Evolutionary conservation across 1,140 invertebrate genomes (phyloP), one percentile per base, ranked within the genome.

Genomic region (Dolichoris vasculosae): DNA sequence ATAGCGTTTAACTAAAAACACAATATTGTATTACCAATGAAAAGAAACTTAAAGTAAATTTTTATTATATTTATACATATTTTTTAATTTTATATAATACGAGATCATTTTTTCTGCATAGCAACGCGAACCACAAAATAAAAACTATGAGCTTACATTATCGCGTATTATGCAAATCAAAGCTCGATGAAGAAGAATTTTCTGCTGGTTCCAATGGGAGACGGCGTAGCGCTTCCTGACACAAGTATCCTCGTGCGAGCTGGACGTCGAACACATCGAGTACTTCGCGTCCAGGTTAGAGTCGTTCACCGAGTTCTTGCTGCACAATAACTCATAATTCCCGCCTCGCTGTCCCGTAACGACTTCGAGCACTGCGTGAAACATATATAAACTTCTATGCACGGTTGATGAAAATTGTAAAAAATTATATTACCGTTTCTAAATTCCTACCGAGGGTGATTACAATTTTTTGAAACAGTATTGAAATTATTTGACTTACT

Each of bases 161-260:
- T 96, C 96, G 87, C 96, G 93, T 67, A 94, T 92, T 17, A 95
- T 95, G 75, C 94, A 95, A 77, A 95, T 93, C 73, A 95, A 94
- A 20, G 95, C 95, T 51, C 95, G 90, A 32, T 94, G 93, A 55
- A 96, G 94, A 7, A 96, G 92, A 51, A 96, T 93, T 46, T 92
- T 90, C 86, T 95, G 95, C 91, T 96, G 95, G 69, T 94, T 94
- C 90, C 93, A 94, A 3, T 91, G 91, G 48, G 95, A 94, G 2
- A 88, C 85, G 2, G 88, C 69, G 63, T 91, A 92, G 23, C 64
- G 77, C n/a, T 67, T 86, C 0, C 63, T 20, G 2, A 0, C 9
- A 17, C 9, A 1, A 2, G n/a, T 40, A 6, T 55, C n/a, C 0
- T 55, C 32, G 26, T 75, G 71, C 1, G n/a, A 83, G n/a, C n/a